Evolutionary conservation across 2,888 invertebrate species (phyloP).

Genomic region (Cenopis cana): DNA sequence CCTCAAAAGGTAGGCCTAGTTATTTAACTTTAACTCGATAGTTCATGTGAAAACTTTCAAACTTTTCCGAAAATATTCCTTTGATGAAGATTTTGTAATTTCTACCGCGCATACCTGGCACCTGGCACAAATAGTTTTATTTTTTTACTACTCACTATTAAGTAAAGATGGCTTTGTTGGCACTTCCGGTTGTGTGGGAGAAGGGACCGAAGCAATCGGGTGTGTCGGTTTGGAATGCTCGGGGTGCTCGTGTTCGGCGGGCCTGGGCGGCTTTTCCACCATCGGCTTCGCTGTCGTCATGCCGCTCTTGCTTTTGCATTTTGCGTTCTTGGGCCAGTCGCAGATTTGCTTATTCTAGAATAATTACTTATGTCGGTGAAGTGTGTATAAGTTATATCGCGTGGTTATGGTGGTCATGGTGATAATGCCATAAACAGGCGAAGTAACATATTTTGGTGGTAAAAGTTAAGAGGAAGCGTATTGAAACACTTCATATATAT

Average conservation of each 20-base stretch:
- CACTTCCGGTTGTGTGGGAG: conserved; percentile 63
- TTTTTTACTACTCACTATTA: conserved; percentile 61
- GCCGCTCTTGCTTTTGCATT: conserved; percentile 77
- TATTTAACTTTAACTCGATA: too few relatives aligned
- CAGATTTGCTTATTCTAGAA: conserved; percentile 86
- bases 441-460: too few relatives aligned
- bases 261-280: conserved; percentile 48
- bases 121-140: too few relatives aligned
- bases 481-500: neutral
- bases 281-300: conserved; percentile 57
- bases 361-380: neutral
- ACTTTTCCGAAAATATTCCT: too few relatives aligned
- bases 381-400: too few relatives aligned
- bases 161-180: conserved; percentile 65
- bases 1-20: too few relatives aligned
- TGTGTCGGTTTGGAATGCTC: conserved; percentile 46
- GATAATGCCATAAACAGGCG: too few relatives aligned
- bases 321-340: conserved; percentile 89
- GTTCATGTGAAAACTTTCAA: too few relatives aligned
- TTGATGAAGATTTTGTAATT: too few relatives aligned
- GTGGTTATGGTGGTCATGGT: too few relatives aligned
- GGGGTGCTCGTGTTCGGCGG: conserved; percentile 42
- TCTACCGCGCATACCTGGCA: too few relatives aligned
- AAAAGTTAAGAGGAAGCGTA: too few relatives aligned
- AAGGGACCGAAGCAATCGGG: conserved; percentile 61